A percentile compares a stretch with the other conserved stretches of the same genome.
Conservation (phyloP, 2,113 vertebrate species). For the Callopanchax toddi region DNA sequence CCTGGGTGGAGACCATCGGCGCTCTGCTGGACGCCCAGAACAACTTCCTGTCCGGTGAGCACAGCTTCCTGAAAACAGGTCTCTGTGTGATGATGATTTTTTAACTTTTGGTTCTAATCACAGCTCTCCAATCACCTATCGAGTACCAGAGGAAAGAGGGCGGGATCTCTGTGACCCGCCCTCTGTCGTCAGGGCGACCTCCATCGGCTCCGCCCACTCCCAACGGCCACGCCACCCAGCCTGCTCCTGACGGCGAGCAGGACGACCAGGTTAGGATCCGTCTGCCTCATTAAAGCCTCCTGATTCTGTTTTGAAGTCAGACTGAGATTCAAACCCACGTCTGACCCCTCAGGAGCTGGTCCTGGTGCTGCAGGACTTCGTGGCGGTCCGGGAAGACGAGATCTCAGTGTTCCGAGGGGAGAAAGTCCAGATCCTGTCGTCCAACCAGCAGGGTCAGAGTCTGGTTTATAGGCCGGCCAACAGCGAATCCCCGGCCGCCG, state of each 20-base stretch:
- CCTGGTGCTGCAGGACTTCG: conserved; percentile 93
- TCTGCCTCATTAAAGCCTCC: not conserved
- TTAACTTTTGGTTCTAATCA: not conserved
- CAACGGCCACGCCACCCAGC: conserved; percentile 91
- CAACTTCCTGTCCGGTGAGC: conserved; percentile 92
- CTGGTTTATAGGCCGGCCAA: conserved; percentile 95
- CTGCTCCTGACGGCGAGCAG: conserved; percentile 82
- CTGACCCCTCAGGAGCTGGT: conserved; percentile 77
- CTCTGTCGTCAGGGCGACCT: conserved; percentile 81
- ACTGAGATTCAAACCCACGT: not conserved
- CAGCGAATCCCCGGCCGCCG: conserved; percentile 90
- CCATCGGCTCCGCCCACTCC: conserved; percentile 89
- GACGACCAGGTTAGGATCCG: conserved; percentile 82
- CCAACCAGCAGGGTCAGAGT: conserved; percentile 99
- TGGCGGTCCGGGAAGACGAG: conserved; percentile 96
- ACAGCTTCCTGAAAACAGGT: not conserved
- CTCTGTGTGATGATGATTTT: no score
- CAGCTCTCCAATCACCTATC: conserved; percentile 96
- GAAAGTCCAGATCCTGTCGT: conserved; percentile 93
- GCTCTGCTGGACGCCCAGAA: conserved; percentile 93
- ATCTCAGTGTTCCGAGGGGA: conserved; percentile 95
- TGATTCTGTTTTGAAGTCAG: not conserved
- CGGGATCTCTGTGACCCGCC: conserved; percentile 80
- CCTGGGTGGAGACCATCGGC: conserved; percentile 91
- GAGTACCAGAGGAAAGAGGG: conserved; percentile 94